Evolutionary conservation across 2,113 vertebrate species (phyloP), one percentile per base, ranked within the genome.

Genomic region (Isichthys henryi): DNA sequence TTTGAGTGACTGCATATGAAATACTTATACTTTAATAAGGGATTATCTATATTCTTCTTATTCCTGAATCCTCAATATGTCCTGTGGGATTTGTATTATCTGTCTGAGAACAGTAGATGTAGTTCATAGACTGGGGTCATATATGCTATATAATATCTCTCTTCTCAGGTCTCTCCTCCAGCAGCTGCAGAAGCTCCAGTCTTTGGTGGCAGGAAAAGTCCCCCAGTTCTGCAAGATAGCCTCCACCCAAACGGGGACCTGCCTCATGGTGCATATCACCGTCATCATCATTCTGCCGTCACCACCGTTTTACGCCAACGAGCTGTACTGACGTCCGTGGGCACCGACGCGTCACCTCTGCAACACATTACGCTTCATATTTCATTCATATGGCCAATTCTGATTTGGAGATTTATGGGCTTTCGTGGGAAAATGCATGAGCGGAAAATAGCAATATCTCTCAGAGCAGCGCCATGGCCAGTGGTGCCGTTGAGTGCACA

Each of bases 171-270:
- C 97, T 93, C 95, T 98, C 88, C 95, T 98, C 27, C 97, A 98
- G 94, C 97, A 98, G 93, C 94, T 98, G 92, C 97, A 98, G 95
- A 97, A 97, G 90, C 96, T 98, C 86, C 97, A 98, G 94, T 93
- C 96, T 89, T 92, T 98, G 91, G 97, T 98, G 89, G 95, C 97
- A 91, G 97, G 95, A 90, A 98, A 97, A 94, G 95, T 97, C 92
- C 95, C 96, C 92, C 96, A 96, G 89, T 97, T 97, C 88, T 97
- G 96, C 94, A 97, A 97, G 94, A 97, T 97, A 93, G 97, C 96
- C 10, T 97, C 97, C 56, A 98, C 97, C 0, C 97, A 98, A 93
- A 98, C 97, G 0, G 97, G 97, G 89, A 97, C 97, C 90, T 98
- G 97, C 92, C 95, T 98, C 62, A 97, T 97, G 97, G 97, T 98